phyloP scores from a whole-genome alignment of 2,797 vertebrate species.

The Microcaecilia unicolor region DNA sequence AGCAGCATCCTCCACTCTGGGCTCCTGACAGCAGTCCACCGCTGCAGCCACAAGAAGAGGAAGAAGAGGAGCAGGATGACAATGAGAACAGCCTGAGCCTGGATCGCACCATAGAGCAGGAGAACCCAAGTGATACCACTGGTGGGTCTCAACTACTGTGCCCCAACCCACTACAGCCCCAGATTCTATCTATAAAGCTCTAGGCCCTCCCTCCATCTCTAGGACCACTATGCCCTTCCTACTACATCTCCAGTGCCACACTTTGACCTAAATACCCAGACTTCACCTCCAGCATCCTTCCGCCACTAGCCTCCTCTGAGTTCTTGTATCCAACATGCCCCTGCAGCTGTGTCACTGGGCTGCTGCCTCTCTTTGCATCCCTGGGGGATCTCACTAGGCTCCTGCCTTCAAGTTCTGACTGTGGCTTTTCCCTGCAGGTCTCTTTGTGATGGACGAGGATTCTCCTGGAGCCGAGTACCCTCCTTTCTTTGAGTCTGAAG shows the following conservation, averaged over 20 bases:
- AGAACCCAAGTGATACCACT: slow-evolving; percentile 41
- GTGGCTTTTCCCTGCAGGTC: slow-evolving; percentile 47
- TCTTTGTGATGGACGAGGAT: slow-evolving; percentile 89
- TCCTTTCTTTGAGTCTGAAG: slow-evolving; percentile 83
- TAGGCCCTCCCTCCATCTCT: no score
- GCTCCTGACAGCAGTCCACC: neutral
- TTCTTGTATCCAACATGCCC: no score
- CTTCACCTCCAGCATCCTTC: neutral
- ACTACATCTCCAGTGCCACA: no score
- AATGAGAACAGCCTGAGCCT: slow-evolving; percentile 47
- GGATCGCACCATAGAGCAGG: slow-evolving; percentile 8
- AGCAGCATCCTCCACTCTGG: neutral
- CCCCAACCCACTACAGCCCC: no score
- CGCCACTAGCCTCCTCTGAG: neutral
- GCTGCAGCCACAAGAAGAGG: slow-evolving; percentile 22
- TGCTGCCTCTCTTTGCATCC: no score
- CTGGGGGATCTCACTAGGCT: no score
- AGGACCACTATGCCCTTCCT: no score
- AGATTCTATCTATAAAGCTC: no score
- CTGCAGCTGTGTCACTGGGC: no score
- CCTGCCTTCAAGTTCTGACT: no score
- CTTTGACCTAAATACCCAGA: accelerated
- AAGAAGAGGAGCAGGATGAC: slow-evolving; percentile 60
- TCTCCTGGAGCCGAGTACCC: slow-evolving; percentile 78
- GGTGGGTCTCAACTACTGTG: slow-evolving; percentile 17